Evolutionary conservation across 92 coral and sea anemone genomes (phyloP), one percentile per base, ranked within the genome.

Genomic region (Parazoanthus darwini): DNA sequence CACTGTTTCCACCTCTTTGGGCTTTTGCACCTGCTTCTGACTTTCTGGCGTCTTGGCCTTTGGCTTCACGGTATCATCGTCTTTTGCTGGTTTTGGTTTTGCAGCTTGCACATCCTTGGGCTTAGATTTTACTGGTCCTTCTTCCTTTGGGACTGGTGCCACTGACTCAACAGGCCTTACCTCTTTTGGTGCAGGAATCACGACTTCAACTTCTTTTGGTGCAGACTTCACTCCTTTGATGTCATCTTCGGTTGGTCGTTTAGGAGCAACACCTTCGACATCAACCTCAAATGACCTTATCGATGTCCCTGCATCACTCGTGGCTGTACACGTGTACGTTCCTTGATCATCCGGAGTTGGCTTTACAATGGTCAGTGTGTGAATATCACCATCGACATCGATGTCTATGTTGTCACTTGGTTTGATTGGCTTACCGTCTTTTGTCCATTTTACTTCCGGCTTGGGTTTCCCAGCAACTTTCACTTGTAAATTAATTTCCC

Each of bases 301-400:
- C 20, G 92, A 74, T 78, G 93, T 86, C 8, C 97, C 97, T 59
- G 91, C 86, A 63, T 86, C 88, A 91, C 91, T 94, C 13, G 88
- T 86, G 71, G 97, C 97, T 59, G 87, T 93, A 59, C 97, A 94
- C 50, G 83, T 91, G 87, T 92, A 94, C 25, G 79, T 81, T 38
- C 97, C 97, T 81, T 85, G 92, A 58, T 94, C 93, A 35, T 91
- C 93, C 0, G 88, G 88, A 26, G 89, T 59, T 46, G 93, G 92
- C 46, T 78, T 91, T 78, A 68, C 74, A 50, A 94, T 86, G 82
- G 81, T 89, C 58, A 94, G 44, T 37, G 82, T 85, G 50, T 75
- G 82, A 23, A 66, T 42, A 25, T 86, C 91, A 75, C 90, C 93
- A 72, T 91, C 81, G 13, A 78, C 87, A 85, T 89, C 86, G 50